Percentiles rank a stretch among this genome's conserved stretches.
These are phyloP conservation scores for Schizaphis graminum DNA, from an alignment of 2,888 invertebrate species.

Conservation along the genomic window DNA sequence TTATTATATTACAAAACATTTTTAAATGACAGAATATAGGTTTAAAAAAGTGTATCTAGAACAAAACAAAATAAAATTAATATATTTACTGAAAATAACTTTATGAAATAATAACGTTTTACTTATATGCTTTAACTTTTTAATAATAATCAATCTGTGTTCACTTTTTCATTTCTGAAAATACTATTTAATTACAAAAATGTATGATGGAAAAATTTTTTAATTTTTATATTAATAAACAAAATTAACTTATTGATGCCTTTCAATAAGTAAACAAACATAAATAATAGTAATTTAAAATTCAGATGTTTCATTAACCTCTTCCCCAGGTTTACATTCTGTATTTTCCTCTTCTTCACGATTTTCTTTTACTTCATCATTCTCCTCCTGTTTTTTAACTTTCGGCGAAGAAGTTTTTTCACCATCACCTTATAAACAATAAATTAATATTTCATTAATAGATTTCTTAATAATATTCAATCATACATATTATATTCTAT, in stretches of 20 bases:
- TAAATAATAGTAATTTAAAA: neutral
- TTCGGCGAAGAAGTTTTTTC: conserved; percentile 8
- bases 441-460: neutral
- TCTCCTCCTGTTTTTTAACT: conserved; percentile 37
- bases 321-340: neutral
- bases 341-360: neutral
- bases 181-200: neutral
- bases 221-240: neutral
- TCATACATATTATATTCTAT: neutral
- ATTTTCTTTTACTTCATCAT: neutral
- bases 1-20: neutral
- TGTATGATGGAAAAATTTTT: neutral
- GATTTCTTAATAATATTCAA: neutral
- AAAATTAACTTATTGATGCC: neutral
- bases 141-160: neutral
- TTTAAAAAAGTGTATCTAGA: neutral
- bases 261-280: neutral
- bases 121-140: neutral
- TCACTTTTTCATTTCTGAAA: neutral
- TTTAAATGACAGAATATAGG: neutral
- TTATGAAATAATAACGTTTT: neutral
- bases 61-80: neutral
- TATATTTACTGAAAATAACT: neutral
- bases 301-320: conserved; percentile 13
- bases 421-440: conserved; percentile 21